Evolutionary conservation across 2,113 vertebrate genomes (phyloP), one percentile per base, ranked within the genome.

Genomic region (Festucalex cinctus): DNA sequence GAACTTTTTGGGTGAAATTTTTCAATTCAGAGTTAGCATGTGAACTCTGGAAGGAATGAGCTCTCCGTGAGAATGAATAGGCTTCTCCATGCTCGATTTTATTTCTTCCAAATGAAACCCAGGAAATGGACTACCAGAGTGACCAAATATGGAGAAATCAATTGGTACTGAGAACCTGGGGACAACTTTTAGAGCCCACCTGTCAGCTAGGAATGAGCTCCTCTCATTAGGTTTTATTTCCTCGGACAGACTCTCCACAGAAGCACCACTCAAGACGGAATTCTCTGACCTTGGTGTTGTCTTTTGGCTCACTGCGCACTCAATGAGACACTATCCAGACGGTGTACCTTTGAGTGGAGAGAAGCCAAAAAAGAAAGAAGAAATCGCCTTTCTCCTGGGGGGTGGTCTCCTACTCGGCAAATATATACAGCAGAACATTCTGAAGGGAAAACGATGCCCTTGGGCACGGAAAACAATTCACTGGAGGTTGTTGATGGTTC

Each of bases 281-380:
- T 26, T 26, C 12, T 54, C 10, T 32, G 54, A 32, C 54, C 54
- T 57, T 57, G 54, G 54, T 28, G 54, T 57, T 24, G 60, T 62
- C 60, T 44, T 62, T 26, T 43, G 22, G 37, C 60, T 62, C 60
- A 24, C n/a, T 10, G 37, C 26, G 16, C 54, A 57, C 54, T 43
- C 60, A 62, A 9, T 43, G 37, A 62, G 60, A 62, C 19, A 24
- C 43, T 62, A 43, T 17, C 60, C 60, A 62, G 60, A 62, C 39
- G 0, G 16, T 41, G 36, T 41, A 61, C 36, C 58, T n/a, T 12
- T 8, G 37, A 41, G 20, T 62, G 60, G 60, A 62, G 14, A 43
- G n/a, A 43, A 62, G 60, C 60, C 60, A 16, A 43, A 62, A 43
- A 62, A 19, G 5, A 16, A 17, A 16, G 24, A 60, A 43, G 35